Conservation (phyloP, 2,797 vertebrate genomes). For the Siniperca undulata region DNA sequence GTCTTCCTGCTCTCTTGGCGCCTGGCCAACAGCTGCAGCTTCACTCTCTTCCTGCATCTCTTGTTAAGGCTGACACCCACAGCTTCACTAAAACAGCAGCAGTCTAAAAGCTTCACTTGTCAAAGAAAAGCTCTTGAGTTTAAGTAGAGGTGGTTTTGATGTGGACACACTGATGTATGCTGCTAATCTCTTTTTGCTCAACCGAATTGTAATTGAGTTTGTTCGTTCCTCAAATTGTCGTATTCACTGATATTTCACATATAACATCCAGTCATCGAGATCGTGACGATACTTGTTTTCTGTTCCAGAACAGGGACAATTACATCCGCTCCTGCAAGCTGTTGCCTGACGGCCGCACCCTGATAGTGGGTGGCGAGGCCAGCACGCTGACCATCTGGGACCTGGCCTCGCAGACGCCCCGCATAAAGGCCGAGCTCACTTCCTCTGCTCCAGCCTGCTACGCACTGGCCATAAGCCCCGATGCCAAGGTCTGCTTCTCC, state of each 20-base stretch:
- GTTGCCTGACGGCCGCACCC: constrained; percentile 94
- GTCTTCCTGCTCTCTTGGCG: constrained; percentile 64
- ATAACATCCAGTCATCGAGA: not conserved
- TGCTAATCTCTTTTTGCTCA: constrained; percentile 5
- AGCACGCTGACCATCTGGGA: constrained; percentile 98
- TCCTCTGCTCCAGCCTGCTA: constrained; percentile 96
- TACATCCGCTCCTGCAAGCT: constrained; percentile 99
- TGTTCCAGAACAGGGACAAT: constrained; percentile 93
- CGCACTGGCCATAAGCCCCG: constrained; percentile 95
- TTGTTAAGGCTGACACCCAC: constrained; percentile 71
- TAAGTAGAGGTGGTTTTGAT: constrained; percentile 12
- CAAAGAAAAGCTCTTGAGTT: constrained; percentile 40
- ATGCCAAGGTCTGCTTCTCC: constrained; percentile 98
- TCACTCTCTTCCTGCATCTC: constrained; percentile 35
- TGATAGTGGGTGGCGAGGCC: constrained; percentile 96
- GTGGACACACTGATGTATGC: not conserved
- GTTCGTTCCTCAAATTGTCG: not conserved
- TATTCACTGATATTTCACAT: not conserved
- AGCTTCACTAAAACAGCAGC: constrained; percentile 59
- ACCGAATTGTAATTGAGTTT: constrained; percentile 2
- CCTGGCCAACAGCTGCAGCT: constrained; percentile 54
- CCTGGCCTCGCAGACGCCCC: constrained; percentile 94
- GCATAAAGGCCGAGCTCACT: constrained; percentile 96
- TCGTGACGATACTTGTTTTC: fast-evolving
- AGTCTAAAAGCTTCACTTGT: constrained; percentile 35